phyloP scores from a whole-genome alignment of 2,797 vertebrate genomes.

The Hydrolagus colliei region DNA sequence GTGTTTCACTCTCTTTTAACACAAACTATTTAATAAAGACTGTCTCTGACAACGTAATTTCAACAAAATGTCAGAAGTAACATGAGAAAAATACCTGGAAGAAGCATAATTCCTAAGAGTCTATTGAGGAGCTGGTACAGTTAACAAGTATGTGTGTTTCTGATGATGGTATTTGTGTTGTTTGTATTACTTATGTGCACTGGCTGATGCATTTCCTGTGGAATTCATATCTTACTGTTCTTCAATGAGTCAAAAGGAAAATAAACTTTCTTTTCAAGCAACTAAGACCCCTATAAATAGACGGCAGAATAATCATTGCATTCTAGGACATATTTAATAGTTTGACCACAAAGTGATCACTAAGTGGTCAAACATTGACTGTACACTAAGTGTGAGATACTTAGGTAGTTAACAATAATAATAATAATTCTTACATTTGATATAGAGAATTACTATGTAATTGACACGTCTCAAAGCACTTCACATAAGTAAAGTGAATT shows the following conservation, averaged over 20 bases:
- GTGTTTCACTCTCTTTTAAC: neutral
- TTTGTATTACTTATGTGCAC: neutral
- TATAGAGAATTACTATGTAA: too few species aligned
- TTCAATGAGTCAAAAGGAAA: neutral
- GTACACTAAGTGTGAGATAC: too few species aligned
- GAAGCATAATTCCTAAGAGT: too few species aligned
- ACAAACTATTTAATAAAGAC: too few species aligned
- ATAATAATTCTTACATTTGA: too few species aligned
- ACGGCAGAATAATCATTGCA: neutral
- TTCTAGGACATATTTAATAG: neutral
- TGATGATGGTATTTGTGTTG: neutral
- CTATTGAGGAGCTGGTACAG: neutral
- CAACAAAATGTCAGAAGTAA: too few species aligned
- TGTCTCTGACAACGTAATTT: too few species aligned
- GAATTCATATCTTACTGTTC: neutral
- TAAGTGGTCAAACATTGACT: too few species aligned
- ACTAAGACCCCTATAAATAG: neutral
- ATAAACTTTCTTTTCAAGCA: neutral
- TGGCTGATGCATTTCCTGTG: neutral
- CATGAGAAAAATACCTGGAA: too few species aligned
- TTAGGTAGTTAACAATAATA: too few species aligned
- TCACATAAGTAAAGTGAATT: too few species aligned
- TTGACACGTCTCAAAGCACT: too few species aligned
- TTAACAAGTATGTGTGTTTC: neutral
- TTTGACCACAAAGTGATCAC: neutral